phyloP scores from a whole-genome alignment of 2,113 vertebrate species.

The Python bivittatus region DNA sequence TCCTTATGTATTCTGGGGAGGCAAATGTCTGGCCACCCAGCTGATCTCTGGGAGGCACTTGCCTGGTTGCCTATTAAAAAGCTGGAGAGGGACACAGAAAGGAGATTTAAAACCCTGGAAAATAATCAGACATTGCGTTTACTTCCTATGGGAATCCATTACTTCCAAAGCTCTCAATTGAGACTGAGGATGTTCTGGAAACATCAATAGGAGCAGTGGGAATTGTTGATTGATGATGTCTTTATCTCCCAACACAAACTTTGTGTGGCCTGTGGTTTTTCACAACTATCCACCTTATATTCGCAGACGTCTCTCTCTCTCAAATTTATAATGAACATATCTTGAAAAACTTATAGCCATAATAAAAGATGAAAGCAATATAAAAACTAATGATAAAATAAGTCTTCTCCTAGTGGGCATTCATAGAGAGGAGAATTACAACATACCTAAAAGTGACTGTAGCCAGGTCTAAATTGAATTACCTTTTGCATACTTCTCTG shows the following conservation, averaged over 20 bases:
- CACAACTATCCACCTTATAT: background rate
- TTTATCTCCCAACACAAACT: background rate
- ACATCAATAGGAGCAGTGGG: background rate
- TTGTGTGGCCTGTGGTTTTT: background rate
- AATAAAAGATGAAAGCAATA: slow-evolving; percentile 17
- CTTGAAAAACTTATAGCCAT: background rate
- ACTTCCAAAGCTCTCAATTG: background rate
- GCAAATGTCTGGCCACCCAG: background rate
- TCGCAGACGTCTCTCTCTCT: background rate
- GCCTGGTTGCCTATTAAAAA: background rate
- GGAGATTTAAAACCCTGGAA: background rate
- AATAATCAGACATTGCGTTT: background rate
- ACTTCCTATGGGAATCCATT: background rate
- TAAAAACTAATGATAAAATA: slow-evolving; percentile 21
- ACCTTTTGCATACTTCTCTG: slow-evolving; percentile 8
- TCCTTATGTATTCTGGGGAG: background rate
- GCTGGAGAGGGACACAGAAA: background rate
- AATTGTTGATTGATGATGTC: background rate
- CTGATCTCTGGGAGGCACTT: background rate
- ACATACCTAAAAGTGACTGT: slow-evolving; percentile 3
- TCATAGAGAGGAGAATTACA: slow-evolving; percentile 23
- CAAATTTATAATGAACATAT: background rate
- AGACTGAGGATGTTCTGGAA: background rate
- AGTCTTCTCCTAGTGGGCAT: background rate
- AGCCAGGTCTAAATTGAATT: slow-evolving; percentile 30